A percentile compares a stretch with the other conserved stretches of the same genome.
phyloP scores from a whole-genome alignment of 2,888 invertebrate genomes.

The Acanthosoma haemorrhoidale region DNA sequence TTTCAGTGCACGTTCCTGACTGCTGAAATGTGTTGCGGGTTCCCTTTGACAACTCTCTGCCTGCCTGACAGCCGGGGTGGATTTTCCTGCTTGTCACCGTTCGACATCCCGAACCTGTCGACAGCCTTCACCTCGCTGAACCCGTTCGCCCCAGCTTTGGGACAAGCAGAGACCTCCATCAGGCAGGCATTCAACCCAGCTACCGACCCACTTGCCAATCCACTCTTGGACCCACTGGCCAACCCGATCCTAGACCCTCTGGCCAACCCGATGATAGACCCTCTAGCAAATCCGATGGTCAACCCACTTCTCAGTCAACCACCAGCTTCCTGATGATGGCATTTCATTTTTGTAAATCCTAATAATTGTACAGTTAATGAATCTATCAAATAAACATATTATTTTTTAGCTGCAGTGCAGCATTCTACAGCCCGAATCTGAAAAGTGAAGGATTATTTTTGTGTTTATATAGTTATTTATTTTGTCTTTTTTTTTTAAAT shows the following conservation, averaged over 20 bases:
- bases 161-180: not conserved
- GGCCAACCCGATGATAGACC: not conserved
- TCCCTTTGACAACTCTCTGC: not conserved
- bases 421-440: too few relatives aligned
- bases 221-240: not conserved
- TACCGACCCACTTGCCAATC: constrained; percentile 2
- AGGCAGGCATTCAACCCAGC: not conserved
- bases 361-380: too few relatives aligned
- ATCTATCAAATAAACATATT: too few relatives aligned
- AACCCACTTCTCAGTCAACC: not conserved
- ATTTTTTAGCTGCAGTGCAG: too few relatives aligned
- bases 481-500: too few relatives aligned
- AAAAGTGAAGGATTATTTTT: too few relatives aligned
- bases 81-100: constrained; percentile 1
- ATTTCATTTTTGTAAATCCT: too few relatives aligned
- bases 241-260: constrained; percentile 2
- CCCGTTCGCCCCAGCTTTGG: not conserved
- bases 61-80: not conserved
- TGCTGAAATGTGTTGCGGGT: not conserved
- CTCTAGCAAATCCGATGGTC: not conserved
- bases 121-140: not conserved
- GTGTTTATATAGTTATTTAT: too few relatives aligned
- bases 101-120: not conserved
- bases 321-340: not conserved
- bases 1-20: not conserved